Evolutionary conservation across 2,888 invertebrate species (phyloP), one percentile per base, ranked within the genome.

Genomic region (Drosophila meridionalis): DNA sequence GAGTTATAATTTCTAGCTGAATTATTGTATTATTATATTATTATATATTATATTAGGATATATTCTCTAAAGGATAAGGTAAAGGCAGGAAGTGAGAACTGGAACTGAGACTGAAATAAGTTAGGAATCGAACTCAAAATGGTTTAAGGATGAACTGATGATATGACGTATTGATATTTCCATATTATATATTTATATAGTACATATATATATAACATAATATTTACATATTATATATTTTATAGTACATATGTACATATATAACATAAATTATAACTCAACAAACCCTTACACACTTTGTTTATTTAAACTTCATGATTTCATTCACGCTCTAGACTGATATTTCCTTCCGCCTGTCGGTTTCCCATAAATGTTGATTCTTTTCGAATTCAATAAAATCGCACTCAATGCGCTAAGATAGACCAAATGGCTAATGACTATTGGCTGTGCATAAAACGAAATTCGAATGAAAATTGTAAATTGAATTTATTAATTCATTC

Each of bases 381-480:
- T n/a, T 50, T 47, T 43, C 32, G 52, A 60, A 53, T 77, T 48
- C 45, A 62, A 52, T 56, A 74, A 78, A 79, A 77, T 69, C 76
- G 63, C 57, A 75, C 60, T 75, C 50, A 43, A 71, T 57, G 50
- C 32, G 57, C 28, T 4, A n/a, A 63, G 50, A 45, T 56, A 43
- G 53, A 53, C 36, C 36, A 8, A 8, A 60, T 53, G 56, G 42
- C 30, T 9, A n/a, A 56, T 28, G 53, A 43, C 45, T 62, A n/a
- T 36, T 36, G 62, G 14, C 30, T 60, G 52, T 42, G 9, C 38
- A 58, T 68, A 59, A 62, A 6, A 32, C 6, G 11, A 9, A 48
- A 68, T 30, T 48, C 43, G 7, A 61, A 62, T 66, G 32, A 70
- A 70, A 78, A 52, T 63, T 40, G n/a, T 43, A 69, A 78, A 48